Evolutionary conservation across 2,113 vertebrate genomes (phyloP).

Genomic region (Oenanthe oenanthe): DNA sequence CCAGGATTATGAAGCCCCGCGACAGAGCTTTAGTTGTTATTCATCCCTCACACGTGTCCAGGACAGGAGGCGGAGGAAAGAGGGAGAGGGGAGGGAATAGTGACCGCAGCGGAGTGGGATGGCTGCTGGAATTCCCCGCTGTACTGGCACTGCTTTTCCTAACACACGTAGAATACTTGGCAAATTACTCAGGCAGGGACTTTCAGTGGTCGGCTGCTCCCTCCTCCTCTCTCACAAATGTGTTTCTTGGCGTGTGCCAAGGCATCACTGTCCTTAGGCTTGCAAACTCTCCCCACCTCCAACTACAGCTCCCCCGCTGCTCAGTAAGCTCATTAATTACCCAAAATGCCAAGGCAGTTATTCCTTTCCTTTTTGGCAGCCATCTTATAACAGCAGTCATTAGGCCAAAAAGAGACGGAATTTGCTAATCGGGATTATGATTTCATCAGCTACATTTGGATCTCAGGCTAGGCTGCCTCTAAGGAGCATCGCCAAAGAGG

Average conservation of each 20-base stretch:
- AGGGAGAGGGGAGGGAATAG: not conserved
- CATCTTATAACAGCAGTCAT: not conserved
- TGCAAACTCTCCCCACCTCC: not conserved
- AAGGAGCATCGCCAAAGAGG: not conserved
- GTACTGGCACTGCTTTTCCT: not conserved
- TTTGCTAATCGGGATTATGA: not conserved
- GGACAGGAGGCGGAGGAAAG: slow-evolving; percentile 12
- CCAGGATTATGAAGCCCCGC: not conserved
- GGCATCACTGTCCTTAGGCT: not conserved
- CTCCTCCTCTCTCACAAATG: not conserved
- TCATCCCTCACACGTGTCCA: not conserved
- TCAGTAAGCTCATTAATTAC: not conserved
- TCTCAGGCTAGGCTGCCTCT: not conserved
- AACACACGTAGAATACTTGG: fast-evolving
- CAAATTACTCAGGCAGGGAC: too few species aligned
- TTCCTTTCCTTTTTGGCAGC: not conserved
- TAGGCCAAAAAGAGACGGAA: not conserved
- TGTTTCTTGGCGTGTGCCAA: too few species aligned
- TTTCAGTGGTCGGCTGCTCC: not conserved
- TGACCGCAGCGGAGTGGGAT: not conserved
- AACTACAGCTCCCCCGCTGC: fast-evolving
- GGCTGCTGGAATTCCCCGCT: slow-evolving; percentile 35
- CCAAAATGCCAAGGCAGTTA: not conserved
- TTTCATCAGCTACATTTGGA: not conserved
- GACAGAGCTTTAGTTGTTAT: not conserved